These are phyloP conservation scores for Lophochroa leadbeateri DNA, from an alignment of 2,113 vertebrate genomes.

Conservation along the genomic window DNA sequence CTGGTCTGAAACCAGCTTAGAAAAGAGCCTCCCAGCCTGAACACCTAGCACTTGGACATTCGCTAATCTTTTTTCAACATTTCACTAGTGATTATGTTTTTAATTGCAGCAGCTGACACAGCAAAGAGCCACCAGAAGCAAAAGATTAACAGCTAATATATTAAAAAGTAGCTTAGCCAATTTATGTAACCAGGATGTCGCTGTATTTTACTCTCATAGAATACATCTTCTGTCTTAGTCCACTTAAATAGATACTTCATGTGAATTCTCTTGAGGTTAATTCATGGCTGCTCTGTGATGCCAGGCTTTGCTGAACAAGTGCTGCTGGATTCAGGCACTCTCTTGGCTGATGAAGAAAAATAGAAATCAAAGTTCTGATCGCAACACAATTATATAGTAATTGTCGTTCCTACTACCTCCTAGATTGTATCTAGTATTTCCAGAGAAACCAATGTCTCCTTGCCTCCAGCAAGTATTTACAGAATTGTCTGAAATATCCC, in stretches of 20 bases:
- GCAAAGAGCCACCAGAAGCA: background rate
- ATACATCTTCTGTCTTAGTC: background rate
- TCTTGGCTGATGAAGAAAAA: background rate
- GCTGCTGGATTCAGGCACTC: background rate
- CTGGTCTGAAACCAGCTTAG: background rate
- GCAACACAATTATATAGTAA: background rate
- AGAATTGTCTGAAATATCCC: background rate
- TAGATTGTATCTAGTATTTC: background rate
- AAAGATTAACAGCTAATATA: background rate
- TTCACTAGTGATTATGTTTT: background rate
- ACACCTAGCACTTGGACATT: background rate
- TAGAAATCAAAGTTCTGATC: background rate
- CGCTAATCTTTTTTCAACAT: background rate
- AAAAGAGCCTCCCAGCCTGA: background rate
- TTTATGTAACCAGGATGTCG: fast-evolving
- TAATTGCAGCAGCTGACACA: background rate
- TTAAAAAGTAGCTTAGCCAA: background rate
- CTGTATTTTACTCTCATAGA: background rate
- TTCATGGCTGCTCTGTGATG: background rate
- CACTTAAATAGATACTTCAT: background rate
- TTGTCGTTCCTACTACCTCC: background rate
- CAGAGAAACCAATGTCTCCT: background rate
- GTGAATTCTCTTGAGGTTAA: background rate
- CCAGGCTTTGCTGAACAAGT: background rate
- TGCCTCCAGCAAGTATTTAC: background rate